Base-by-base conservation (phyloP, 2,797 vertebrate species). In the Spheniscus humboldti region DNA sequence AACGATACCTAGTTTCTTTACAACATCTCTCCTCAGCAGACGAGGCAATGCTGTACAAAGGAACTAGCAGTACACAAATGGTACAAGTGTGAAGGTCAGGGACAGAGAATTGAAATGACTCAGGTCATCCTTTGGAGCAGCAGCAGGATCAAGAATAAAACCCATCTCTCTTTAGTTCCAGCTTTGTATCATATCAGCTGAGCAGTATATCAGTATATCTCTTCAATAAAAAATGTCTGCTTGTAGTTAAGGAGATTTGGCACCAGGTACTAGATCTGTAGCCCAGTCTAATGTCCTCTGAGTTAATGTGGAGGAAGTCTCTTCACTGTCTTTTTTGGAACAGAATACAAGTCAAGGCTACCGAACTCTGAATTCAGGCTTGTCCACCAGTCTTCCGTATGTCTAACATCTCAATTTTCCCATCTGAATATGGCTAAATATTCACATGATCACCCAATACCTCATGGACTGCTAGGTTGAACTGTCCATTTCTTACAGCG, bases 401-500 rank as follows among this genome's bases (percentile, higher is more conserved):
- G 62, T 30, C 52, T 23, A 17, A 23, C 25, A 7, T 20, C 60
- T 66, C 30, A 13, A 0, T 37, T 68, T 77, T 53, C 55, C 35
- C 18, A 6, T 5, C 19, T 64, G 43, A 77, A 27, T 12, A 6
- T 2, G 23, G 23, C 17, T 30, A 39, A 35, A 41, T 25, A 33
- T 37, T 66, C 45, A 9, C 2, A 0, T 17, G 24, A 33, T 50
- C 43, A 25, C 23, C 43, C 31, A 30, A 13, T 8, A 19, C 56
- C 55, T 48, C 2, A 2, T 2, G 8, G 28, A 2, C 62, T 63
- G 53, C 17, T 18, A 14, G 48, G 60, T 0, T 41, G 55, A 41
- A 13, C 55, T 19, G 28, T 11, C 31, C 18, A 3, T 48, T 22
- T 62, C 50, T 76, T 43, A 24, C 7, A 43, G 45, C 0, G 0